Conservation (phyloP, 2,797 vertebrate genomes). For the Myotis daubentonii region DNA sequence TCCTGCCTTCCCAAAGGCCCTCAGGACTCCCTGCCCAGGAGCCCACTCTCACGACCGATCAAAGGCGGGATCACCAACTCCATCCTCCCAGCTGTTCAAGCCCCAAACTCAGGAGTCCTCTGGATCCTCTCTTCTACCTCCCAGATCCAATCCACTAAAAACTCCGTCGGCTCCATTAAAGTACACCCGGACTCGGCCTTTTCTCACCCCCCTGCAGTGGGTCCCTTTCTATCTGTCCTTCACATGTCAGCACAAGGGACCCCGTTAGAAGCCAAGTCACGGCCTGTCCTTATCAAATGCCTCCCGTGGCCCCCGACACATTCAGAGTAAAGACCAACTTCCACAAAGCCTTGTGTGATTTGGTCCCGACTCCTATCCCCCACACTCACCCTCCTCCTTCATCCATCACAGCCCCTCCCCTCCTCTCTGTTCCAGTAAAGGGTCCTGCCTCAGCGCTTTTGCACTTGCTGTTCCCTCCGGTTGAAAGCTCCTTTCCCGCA, state of each 20-base stretch:
- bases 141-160: not conserved
- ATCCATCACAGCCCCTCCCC: too few relatives aligned
- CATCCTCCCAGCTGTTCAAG: too few relatives aligned
- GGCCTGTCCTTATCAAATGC: not conserved
- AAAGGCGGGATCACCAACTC: not conserved
- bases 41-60: not conserved
- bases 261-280: not conserved
- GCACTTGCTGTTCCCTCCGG: rapidly evolving
- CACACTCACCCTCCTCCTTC: not conserved
- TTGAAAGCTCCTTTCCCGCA: not conserved
- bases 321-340: not conserved
- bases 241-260: rapidly evolving
- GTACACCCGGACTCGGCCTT: rapidly evolving
- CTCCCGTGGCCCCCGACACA: not conserved
- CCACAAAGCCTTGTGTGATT: not conserved
- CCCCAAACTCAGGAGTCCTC: not conserved
- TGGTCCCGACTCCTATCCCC: not conserved
- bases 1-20: rapidly evolving
- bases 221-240: not conserved
- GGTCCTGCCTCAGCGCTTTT: not conserved
- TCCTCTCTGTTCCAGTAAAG: not conserved
- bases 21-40: not conserved
- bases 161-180: not conserved
- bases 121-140: not conserved
- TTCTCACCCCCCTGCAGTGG: rapidly evolving